Conservation (phyloP, 2,113 vertebrate genomes). For the Pelobates fuscus region DNA sequence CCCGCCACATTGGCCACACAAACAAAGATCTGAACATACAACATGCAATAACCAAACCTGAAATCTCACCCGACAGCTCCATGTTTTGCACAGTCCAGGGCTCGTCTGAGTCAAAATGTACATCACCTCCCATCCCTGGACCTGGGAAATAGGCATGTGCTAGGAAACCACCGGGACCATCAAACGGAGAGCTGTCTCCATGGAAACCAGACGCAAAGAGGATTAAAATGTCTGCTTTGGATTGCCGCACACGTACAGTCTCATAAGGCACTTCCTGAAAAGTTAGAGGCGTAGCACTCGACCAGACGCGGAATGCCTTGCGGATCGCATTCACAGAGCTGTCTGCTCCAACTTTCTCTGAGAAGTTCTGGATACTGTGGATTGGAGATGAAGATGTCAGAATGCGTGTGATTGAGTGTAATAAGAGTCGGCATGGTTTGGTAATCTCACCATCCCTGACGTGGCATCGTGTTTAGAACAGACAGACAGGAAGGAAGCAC, state of each 20-base stretch:
- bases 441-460: too few relatives aligned
- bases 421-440: too few relatives aligned
- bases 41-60: too few relatives aligned
- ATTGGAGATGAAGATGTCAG: background rate
- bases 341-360: conserved; percentile 81
- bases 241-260: conserved; percentile 79
- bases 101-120: conserved; percentile 92
- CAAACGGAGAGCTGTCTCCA: conserved; percentile 94
- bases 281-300: conserved; percentile 78
- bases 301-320: conserved; percentile 84
- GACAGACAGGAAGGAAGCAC: too few relatives aligned
- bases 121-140: conserved; percentile 90
- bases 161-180: conserved; percentile 89
- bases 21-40: too few relatives aligned
- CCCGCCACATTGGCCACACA: too few relatives aligned
- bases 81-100: conserved; percentile 89
- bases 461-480: too few relatives aligned
- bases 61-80: conserved; percentile 76
- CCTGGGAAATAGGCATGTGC: conserved; percentile 95
- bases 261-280: conserved; percentile 82
- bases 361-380: conserved; percentile 87
- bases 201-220: conserved; percentile 95
- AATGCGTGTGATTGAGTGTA: background rate
- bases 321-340: conserved; percentile 73
- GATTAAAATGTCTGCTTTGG: conserved; percentile 89